Conservation (phyloP, 2,888 invertebrate genomes). For the Clunio marinus region DNA sequence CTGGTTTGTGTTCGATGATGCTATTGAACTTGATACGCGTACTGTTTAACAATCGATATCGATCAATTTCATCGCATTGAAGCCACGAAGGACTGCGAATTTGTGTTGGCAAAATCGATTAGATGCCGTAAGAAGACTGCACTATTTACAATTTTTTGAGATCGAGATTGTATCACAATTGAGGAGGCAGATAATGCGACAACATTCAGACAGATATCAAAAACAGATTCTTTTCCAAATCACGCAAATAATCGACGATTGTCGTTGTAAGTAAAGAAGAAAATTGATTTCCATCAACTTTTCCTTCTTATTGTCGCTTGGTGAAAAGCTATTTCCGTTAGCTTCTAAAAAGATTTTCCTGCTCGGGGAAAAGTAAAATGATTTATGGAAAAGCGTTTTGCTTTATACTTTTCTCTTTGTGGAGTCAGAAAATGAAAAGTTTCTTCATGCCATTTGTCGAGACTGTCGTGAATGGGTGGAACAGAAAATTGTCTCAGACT, state of each 20-base stretch:
- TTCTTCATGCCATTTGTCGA: not conserved
- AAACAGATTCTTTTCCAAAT: not conserved
- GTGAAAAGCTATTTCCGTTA: too few species aligned
- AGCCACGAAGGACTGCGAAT: too few species aligned
- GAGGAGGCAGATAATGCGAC: too few species aligned
- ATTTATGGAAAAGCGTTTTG: slow-evolving; percentile 3
- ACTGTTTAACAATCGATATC: too few species aligned
- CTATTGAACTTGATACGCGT: too few species aligned
- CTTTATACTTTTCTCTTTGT: not conserved
- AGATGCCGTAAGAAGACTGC: too few species aligned
- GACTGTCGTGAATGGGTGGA: not conserved
- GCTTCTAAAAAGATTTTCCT: not conserved
- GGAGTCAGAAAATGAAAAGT: not conserved
- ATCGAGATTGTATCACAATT: too few species aligned
- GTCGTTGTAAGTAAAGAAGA: not conserved
- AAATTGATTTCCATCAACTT: not conserved
- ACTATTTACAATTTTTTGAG: too few species aligned
- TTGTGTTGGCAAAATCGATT: too few species aligned
- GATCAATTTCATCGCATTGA: too few species aligned
- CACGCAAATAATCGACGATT: not conserved
- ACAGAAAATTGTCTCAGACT: not conserved
- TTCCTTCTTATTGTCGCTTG: not conserved
- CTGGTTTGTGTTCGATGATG: too few species aligned
- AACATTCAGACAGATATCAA: slow-evolving; percentile 1
- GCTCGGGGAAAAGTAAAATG: not conserved